Conservation (phyloP, 2,797 vertebrate genomes). For the Sciurus vulgaris region DNA sequence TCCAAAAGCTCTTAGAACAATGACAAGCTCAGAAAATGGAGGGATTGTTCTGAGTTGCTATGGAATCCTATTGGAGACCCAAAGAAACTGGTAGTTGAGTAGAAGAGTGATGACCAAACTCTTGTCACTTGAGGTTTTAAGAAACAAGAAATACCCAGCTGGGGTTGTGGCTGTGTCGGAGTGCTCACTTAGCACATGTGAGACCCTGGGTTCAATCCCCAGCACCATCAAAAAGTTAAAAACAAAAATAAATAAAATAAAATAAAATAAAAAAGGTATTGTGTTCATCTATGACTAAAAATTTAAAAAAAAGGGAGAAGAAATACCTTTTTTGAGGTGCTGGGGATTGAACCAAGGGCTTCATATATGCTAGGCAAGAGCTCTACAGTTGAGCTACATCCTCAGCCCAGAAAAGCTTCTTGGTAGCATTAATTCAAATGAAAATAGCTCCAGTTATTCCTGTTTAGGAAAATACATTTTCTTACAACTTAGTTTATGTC, state of each 20-base stretch:
- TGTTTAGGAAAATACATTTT: not conserved
- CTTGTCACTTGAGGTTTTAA: not conserved
- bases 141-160: slow-evolving; percentile 5
- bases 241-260: no score
- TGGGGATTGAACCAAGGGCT: no score
- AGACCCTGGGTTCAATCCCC: no score
- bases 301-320: not conserved
- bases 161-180: no score
- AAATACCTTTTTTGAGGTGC: not conserved
- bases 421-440: slow-evolving; percentile 12
- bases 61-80: not conserved
- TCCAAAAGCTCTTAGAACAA: not conserved
- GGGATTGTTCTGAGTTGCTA: not conserved
- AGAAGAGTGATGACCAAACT: not conserved
- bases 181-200: no score
- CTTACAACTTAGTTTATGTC: slow-evolving; percentile 15
- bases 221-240: no score
- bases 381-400: no score
- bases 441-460: slow-evolving; percentile 4
- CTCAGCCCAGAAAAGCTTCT: not conserved
- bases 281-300: no score
- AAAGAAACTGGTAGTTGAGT: not conserved
- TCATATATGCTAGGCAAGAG: no score
- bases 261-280: no score
- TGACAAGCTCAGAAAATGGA: slow-evolving; percentile 28